Conservation (phyloP, 1,140 invertebrate genomes). For the Daktulosphaira vitifoliae region DNA sequence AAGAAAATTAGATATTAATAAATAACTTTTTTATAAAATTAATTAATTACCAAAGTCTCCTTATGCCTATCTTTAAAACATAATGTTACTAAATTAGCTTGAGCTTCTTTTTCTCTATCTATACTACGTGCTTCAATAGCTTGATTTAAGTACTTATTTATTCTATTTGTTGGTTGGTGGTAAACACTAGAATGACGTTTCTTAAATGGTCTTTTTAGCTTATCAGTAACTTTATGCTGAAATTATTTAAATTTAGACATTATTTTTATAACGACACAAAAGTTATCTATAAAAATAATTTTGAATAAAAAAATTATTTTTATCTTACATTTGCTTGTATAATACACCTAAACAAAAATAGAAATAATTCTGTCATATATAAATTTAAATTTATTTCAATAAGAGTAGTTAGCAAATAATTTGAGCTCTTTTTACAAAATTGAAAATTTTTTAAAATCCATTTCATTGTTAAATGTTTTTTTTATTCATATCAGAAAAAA, state of each 20-base stretch:
- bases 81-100: conserved; percentile 73
- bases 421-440: too few species aligned
- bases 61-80: conserved; percentile 75
- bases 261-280: too few species aligned
- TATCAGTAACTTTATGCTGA: conserved; percentile 74
- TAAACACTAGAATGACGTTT: conserved; percentile 77
- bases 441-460: too few species aligned
- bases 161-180: conserved; percentile 74
- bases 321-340: too few species aligned
- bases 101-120: conserved; percentile 77
- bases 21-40: neutral
- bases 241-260: conserved; percentile 37
- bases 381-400: too few species aligned
- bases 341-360: too few species aligned
- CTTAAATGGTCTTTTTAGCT: conserved; percentile 78
- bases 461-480: too few species aligned
- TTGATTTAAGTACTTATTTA: conserved; percentile 83
- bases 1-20: conserved; percentile 35
- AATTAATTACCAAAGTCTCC: conserved; percentile 55
- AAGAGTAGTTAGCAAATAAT: too few species aligned
- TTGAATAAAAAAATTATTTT: too few species aligned
- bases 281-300: too few species aligned
- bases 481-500: too few species aligned
- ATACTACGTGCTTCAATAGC: conserved; percentile 84
- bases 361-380: too few species aligned